phyloP scores from a whole-genome alignment of 2,797 vertebrate genomes.

The Perodicticus potto region DNA sequence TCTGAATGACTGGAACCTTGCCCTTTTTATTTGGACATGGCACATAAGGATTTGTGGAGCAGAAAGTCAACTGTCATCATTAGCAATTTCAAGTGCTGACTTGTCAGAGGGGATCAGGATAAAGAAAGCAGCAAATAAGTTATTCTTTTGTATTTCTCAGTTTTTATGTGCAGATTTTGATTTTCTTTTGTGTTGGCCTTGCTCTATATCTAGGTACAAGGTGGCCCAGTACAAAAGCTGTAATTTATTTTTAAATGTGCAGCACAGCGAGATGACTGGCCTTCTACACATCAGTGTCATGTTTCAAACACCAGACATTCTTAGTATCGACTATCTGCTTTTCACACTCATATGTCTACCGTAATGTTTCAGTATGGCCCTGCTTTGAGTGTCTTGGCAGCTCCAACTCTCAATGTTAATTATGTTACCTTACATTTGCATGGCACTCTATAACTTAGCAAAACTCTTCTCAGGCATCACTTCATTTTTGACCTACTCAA shows the following conservation, averaged over 20 bases:
- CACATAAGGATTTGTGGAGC: background rate
- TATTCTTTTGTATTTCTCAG: background rate
- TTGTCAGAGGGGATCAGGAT: background rate
- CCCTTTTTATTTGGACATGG: background rate
- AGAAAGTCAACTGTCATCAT: background rate
- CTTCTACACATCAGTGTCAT: background rate
- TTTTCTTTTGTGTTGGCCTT: background rate
- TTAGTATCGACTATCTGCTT: background rate
- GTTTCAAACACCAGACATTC: background rate
- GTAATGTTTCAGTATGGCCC: background rate
- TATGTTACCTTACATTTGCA: background rate
- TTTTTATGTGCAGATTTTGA: background rate
- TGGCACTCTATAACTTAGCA: background rate
- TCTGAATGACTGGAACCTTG: background rate
- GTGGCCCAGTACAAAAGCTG: conserved; percentile 49
- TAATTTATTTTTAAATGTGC: conserved; percentile 63
- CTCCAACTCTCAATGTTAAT: background rate
- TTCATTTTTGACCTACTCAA: background rate
- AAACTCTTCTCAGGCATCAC: background rate
- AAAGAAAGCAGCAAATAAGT: conserved; percentile 8
- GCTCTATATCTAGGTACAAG: conserved; percentile 60
- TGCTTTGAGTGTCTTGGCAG: background rate
- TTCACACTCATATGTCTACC: background rate
- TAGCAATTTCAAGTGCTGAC: background rate
- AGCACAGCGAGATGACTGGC: conserved; percentile 25